phyloP scores from a whole-genome alignment of 2,888 invertebrate genomes.

The Xylota sylvarum region DNA sequence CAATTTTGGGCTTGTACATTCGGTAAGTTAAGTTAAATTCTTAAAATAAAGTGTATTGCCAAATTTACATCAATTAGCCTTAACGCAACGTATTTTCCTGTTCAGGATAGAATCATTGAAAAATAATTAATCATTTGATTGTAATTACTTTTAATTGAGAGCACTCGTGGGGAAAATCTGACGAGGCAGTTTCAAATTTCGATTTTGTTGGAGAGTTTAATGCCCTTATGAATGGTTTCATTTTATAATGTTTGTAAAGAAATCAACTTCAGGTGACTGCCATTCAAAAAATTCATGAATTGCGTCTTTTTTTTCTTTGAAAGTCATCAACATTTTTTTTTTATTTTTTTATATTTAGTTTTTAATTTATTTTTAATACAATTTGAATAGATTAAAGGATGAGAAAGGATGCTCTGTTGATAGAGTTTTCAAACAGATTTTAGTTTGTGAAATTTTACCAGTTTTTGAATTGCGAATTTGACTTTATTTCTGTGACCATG shows the following conservation, averaged over 20 bases:
- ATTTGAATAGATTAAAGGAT: too few relatives aligned
- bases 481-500: too few relatives aligned
- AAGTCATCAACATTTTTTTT: too few relatives aligned
- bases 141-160: constrained; percentile 24
- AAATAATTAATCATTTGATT: constrained; percentile 32
- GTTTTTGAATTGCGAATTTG: too few relatives aligned
- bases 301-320: not conserved
- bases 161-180: constrained; percentile 20
- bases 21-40: constrained; percentile 47
- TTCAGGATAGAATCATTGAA: not conserved
- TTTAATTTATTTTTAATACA: too few relatives aligned
- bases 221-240: not conserved
- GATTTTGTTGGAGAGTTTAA: not conserved
- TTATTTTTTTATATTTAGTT: not conserved
- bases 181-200: not conserved
- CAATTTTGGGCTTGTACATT: constrained; percentile 7
- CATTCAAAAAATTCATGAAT: not conserved
- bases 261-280: not conserved
- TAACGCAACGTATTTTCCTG: not conserved
- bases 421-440: too few relatives aligned
- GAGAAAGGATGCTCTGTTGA: too few relatives aligned
- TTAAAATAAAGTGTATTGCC: not conserved
- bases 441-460: too few relatives aligned
- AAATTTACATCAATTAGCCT: constrained; percentile 13
- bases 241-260: not conserved